phyloP scores from a whole-genome alignment of 2,797 vertebrate species.

The Molossus molossus region DNA sequence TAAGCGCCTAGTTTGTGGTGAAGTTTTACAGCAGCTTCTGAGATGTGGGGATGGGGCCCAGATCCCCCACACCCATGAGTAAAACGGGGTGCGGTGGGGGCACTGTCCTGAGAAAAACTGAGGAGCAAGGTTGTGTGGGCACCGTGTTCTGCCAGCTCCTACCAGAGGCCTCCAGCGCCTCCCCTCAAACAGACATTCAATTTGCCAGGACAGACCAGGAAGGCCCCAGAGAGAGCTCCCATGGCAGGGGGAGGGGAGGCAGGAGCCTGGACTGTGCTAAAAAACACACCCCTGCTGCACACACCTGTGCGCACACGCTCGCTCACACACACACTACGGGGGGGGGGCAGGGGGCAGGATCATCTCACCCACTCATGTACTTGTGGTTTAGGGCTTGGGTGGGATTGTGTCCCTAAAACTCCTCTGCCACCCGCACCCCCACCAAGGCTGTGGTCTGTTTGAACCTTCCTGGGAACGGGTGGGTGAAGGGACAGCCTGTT shows the following conservation, averaged over 20 bases:
- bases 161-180: background rate
- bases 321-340: too few relatives aligned
- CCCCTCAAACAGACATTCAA: background rate
- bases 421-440: background rate
- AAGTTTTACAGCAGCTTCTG: background rate
- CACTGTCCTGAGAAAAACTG: accelerated
- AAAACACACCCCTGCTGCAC: background rate
- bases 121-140: background rate
- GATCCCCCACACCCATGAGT: background rate
- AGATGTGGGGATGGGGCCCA: background rate
- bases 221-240: background rate
- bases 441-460: background rate
- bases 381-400: background rate
- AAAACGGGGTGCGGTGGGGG: background rate
- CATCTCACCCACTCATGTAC: background rate
- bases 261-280: background rate
- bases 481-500: background rate
- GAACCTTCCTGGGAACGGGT: background rate
- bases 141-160: background rate
- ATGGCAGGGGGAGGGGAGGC: too few relatives aligned
- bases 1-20: background rate
- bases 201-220: background rate
- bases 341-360: background rate
- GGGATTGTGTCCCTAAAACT: background rate
- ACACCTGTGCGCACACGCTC: background rate